Conservation (phyloP, 2,888 invertebrate genomes). For the Microctonus hyperodae region DNA sequence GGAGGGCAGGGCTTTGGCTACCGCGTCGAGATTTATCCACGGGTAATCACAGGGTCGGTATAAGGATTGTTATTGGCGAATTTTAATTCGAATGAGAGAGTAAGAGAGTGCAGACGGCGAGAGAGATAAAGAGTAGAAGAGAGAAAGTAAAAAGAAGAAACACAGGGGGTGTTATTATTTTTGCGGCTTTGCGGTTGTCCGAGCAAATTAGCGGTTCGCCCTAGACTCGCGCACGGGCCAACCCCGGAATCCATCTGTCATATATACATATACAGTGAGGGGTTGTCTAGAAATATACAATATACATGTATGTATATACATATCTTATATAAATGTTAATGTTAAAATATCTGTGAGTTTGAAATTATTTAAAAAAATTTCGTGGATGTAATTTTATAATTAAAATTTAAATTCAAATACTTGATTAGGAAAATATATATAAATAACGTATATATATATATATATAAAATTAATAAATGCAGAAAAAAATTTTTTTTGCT, state of each 20-base stretch:
- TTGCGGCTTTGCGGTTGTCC: conserved; percentile 58
- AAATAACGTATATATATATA: not conserved
- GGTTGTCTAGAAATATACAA: conserved; percentile 42
- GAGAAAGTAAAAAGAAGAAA: conserved; percentile 31
- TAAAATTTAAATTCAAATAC: not conserved
- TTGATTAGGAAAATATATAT: not conserved
- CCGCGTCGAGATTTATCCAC: conserved; percentile 56
- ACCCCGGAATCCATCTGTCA: conserved; percentile 53
- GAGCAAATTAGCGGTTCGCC: conserved; percentile 54
- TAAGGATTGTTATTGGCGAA: conserved; percentile 56
- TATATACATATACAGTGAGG: conserved; percentile 39
- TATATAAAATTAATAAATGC: not conserved
- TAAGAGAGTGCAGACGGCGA: not conserved
- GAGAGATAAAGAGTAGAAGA: conserved; percentile 30
- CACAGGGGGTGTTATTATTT: conserved; percentile 53
- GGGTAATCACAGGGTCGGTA: conserved; percentile 51
- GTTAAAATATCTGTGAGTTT: too few relatives aligned
- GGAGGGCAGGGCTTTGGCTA: conserved; percentile 43
- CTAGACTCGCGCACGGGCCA: conserved; percentile 38
- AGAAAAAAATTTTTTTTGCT: not conserved
- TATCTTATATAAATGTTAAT: too few relatives aligned
- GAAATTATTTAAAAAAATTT: not conserved
- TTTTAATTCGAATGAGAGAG: conserved; percentile 47
- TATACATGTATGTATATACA: not conserved
- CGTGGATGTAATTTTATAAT: not conserved